Conservation (phyloP, 2,797 vertebrate species). For the Yasuhikotakia modesta region DNA sequence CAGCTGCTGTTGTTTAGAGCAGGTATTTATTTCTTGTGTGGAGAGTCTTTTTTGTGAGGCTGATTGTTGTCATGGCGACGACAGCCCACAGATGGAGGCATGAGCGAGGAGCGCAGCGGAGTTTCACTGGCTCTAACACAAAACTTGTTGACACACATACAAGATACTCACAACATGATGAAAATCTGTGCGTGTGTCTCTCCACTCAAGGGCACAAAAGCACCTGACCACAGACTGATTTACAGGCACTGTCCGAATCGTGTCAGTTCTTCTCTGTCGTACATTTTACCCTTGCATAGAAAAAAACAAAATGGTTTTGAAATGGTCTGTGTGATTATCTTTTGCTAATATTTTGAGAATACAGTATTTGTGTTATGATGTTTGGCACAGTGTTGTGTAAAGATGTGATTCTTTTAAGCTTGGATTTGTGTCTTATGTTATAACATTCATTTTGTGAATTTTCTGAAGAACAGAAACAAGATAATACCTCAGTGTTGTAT, state of each 20-base stretch:
- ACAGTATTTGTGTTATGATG: not conserved
- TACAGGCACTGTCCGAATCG: constrained; percentile 45
- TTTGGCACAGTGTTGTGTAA: not conserved
- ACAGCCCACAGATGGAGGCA: constrained; percentile 79
- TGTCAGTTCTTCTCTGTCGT: constrained; percentile 50
- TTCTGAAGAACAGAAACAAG: too few relatives aligned
- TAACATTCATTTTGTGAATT: too few relatives aligned
- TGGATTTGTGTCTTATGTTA: too few relatives aligned
- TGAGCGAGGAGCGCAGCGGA: too few relatives aligned
- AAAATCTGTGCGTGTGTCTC: constrained; percentile 41
- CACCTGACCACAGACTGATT: constrained; percentile 54
- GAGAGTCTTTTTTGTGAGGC: constrained; percentile 77
- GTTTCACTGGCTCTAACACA: constrained; percentile 72
- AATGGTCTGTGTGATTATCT: not conserved
- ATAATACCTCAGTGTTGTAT: too few relatives aligned
- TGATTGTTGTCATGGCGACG: constrained; percentile 92
- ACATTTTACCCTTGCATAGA: constrained; percentile 20
- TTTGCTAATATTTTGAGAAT: too few relatives aligned
- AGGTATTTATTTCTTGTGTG: constrained; percentile 72
- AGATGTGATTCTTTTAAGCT: too few relatives aligned
- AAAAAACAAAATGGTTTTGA: constrained; percentile 27
- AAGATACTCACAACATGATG: constrained; percentile 43
- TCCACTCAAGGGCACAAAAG: constrained; percentile 44
- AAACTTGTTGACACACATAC: constrained; percentile 73
- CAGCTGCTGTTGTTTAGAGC: constrained; percentile 59